Percentiles rank a stretch among this genome's conserved stretches.
Conservation (phyloP, 2,113 vertebrate genomes). For the Cygnus atratus region DNA sequence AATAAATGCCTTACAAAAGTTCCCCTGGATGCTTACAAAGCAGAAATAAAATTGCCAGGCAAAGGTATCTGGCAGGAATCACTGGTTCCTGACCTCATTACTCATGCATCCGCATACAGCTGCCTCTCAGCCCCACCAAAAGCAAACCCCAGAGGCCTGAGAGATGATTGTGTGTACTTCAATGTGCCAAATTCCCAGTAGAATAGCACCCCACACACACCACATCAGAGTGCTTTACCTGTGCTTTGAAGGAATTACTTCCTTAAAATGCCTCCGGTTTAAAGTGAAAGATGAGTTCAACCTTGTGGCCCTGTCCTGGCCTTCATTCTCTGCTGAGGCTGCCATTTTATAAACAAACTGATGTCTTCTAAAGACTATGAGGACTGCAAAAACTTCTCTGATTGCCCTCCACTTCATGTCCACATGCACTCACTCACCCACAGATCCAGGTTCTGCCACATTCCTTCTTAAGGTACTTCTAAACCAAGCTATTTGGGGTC, state of each 20-base stretch:
- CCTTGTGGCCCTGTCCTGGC: neutral
- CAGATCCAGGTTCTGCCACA: neutral
- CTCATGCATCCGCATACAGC: conserved; percentile 22
- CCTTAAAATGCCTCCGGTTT: conserved; percentile 42
- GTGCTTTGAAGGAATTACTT: conserved; percentile 31
- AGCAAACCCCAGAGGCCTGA: conserved; percentile 28
- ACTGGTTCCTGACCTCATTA: conserved; percentile 10
- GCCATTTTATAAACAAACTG: neutral
- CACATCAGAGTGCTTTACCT: neutral
- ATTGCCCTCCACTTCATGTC: neutral
- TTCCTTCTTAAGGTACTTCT: neutral
- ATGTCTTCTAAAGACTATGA: neutral
- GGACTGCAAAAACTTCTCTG: neutral
- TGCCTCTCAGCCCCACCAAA: conserved; percentile 35
- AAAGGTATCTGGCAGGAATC: conserved; percentile 38
- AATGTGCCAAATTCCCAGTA: conserved; percentile 3
- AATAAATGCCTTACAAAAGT: neutral
- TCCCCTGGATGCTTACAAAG: neutral
- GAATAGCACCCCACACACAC: rapidly evolving
- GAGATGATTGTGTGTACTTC: neutral
- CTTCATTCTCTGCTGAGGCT: neutral
- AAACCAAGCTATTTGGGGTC: neutral
- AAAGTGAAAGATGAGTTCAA: conserved; percentile 35
- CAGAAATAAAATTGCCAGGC: conserved; percentile 21
- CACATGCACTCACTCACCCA: rapidly evolving